Percentiles rank a stretch among this genome's conserved stretches.
Conservation (phyloP, 2,113 vertebrate species). For the Shinisaurus crocodilurus region DNA sequence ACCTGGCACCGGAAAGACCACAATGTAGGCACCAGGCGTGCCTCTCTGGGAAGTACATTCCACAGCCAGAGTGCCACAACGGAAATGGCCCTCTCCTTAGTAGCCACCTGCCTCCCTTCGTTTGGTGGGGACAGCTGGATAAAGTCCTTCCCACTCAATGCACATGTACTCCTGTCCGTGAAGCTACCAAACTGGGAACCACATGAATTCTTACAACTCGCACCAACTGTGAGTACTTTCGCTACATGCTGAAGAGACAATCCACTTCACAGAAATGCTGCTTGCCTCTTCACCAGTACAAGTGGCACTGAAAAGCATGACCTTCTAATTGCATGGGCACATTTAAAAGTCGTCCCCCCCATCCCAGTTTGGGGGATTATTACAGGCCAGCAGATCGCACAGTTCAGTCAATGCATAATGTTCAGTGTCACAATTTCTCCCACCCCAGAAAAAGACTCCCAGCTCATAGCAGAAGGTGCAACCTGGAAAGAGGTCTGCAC, state of each 20-base stretch:
- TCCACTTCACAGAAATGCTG: neutral
- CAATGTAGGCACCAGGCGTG: no score
- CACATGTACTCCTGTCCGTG: neutral
- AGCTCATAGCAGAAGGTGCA: neutral
- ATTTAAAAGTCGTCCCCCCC: neutral
- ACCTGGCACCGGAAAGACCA: no score
- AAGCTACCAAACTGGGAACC: neutral
- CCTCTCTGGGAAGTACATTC: no score
- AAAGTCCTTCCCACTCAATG: no score
- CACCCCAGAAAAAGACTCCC: neutral
- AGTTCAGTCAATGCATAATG: neutral
- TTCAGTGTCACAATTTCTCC: neutral
- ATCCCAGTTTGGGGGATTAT: neutral
- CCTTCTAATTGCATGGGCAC: neutral
- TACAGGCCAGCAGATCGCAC: neutral
- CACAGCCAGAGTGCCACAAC: no score
- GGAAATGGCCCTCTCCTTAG: no score
- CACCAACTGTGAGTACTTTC: neutral
- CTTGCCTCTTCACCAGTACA: neutral
- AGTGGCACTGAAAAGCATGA: neutral
- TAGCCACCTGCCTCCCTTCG: no score
- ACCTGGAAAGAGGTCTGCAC: neutral
- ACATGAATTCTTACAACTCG: neutral
- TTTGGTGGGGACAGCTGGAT: no score
- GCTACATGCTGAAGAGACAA: neutral